phyloP scores from a whole-genome alignment of 2,113 vertebrate species.

The Raphicerus campestris region DNA sequence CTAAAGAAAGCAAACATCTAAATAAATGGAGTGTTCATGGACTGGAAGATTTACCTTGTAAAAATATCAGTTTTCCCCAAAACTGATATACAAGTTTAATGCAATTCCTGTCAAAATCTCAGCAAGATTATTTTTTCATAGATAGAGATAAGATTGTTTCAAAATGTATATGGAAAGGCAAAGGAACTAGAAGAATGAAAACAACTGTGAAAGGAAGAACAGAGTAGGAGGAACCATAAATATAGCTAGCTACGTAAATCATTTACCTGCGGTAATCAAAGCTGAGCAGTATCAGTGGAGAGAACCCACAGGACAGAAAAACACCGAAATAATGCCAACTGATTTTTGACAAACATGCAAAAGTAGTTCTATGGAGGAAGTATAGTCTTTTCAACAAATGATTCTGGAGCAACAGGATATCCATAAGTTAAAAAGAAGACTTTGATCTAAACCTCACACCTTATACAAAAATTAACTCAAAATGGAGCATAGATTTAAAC shows the following conservation, averaged over 20 bases:
- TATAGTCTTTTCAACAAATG: not conserved
- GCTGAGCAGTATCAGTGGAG: not conserved
- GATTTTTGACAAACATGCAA: not conserved
- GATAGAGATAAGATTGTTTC: not conserved
- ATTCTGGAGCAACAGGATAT: not conserved
- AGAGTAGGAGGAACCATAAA: not conserved
- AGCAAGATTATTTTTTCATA: not conserved
- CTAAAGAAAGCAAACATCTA: not conserved
- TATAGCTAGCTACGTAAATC: not conserved
- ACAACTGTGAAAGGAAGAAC: not conserved
- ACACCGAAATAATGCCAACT: not conserved
- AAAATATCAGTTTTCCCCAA: not conserved
- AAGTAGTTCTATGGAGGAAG: not conserved
- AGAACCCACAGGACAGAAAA: not conserved
- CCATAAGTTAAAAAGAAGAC: not conserved
- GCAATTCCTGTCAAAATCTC: not conserved
- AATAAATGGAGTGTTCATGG: not conserved
- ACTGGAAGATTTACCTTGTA: not conserved
- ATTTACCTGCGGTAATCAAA: not conserved
- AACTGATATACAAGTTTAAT: not conserved
- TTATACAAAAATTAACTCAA: not conserved
- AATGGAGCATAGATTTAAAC: not conserved
- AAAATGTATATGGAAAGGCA: not conserved
- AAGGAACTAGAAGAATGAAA: not conserved
- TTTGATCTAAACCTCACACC: not conserved